Percentiles rank a stretch among this genome's conserved stretches.
phyloP scores from a whole-genome alignment of 2,888 invertebrate genomes.

The Rhaphigaster nebulosa region DNA sequence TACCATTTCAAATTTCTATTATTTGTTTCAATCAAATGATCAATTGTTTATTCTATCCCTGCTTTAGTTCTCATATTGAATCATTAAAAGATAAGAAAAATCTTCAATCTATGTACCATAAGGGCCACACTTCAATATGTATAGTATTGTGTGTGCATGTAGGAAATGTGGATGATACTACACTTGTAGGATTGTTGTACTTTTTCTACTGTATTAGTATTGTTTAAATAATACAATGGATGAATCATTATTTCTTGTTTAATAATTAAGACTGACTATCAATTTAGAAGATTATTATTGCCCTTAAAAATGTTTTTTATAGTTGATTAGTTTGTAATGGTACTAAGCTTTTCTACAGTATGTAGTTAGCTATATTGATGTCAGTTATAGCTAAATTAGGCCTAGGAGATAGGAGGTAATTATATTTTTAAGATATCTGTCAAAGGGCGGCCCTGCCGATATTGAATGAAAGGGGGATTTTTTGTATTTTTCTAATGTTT shows the following conservation, averaged over 20 bases:
- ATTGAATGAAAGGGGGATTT: conserved; percentile 51
- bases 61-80: background rate
- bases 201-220: conserved; percentile 52
- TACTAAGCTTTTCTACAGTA: conserved; percentile 38
- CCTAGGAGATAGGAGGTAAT: conserved; percentile 50
- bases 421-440: conserved; percentile 47
- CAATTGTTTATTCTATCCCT: background rate
- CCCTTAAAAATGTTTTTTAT: conserved; percentile 39
- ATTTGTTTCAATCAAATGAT: background rate
- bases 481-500: conserved; percentile 56
- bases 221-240: conserved; percentile 24
- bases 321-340: conserved; percentile 29
- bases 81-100: background rate
- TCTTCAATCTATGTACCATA: background rate
- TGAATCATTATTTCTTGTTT: conserved; percentile 39
- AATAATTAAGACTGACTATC: conserved; percentile 54
- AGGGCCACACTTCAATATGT: background rate
- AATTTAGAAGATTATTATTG: conserved; percentile 29
- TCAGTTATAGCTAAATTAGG: conserved; percentile 16
- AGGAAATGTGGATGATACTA: conserved; percentile 1
- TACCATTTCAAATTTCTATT: conserved; percentile 1
- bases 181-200: background rate
- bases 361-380: conserved; percentile 30
- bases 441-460: conserved; percentile 3
- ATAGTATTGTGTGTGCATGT: conserved; percentile 17